phyloP scores from a whole-genome alignment of 2,113 vertebrate genomes.

The Psophia crepitans region DNA sequence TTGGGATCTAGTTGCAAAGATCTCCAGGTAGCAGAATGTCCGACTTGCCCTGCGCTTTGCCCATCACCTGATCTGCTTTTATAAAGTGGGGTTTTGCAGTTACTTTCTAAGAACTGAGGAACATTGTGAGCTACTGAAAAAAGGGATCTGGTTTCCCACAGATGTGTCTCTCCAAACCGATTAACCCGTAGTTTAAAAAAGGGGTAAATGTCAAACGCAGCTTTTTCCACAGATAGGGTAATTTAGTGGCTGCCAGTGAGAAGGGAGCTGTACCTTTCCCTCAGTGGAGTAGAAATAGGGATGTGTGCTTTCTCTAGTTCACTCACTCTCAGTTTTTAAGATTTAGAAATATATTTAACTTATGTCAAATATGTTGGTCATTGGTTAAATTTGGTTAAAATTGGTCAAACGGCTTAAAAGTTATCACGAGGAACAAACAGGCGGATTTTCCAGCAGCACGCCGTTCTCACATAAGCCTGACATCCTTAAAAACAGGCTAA shows the following conservation, averaged over 20 bases:
- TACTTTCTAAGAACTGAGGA: not conserved
- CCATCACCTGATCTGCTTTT: not conserved
- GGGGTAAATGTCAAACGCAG: not conserved
- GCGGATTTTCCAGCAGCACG: not conserved
- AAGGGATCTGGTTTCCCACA: not conserved
- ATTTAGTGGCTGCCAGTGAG: not conserved
- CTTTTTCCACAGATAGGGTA: not conserved
- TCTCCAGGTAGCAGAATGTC: not conserved
- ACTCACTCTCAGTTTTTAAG: not conserved
- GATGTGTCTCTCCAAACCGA: not conserved
- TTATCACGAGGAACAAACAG: not conserved
- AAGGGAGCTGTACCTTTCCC: not conserved
- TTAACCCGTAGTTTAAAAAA: not conserved
- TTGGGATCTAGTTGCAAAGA: not conserved
- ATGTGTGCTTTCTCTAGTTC: not conserved
- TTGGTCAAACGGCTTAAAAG: not conserved
- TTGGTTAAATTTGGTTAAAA: not conserved
- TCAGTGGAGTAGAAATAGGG: not conserved
- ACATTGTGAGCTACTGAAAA: fast-evolving
- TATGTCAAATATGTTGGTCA: not conserved
- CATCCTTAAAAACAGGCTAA: not conserved
- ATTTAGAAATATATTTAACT: not conserved
- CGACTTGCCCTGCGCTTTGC: not conserved
- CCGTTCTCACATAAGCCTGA: not conserved
- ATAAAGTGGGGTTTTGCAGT: not conserved